phyloP scores from a whole-genome alignment of 2,797 vertebrate species.

The Picus viridis region DNA sequence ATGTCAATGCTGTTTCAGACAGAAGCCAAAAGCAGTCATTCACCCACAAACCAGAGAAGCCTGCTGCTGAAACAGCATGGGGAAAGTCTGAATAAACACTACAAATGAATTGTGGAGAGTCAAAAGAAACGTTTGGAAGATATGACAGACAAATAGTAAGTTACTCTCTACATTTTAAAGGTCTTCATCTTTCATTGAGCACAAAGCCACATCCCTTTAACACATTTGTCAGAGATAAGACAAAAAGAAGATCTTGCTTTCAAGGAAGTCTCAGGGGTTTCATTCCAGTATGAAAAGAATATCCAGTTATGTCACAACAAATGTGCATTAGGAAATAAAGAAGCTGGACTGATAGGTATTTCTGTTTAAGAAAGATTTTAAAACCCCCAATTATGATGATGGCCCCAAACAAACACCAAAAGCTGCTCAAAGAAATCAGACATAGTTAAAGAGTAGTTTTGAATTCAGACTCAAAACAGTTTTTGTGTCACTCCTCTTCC shows the following conservation, averaged over 20 bases:
- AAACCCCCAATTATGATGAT: not conserved
- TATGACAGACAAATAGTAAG: not conserved
- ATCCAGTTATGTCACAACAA: not conserved
- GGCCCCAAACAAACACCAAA: not conserved
- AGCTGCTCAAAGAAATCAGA: not conserved
- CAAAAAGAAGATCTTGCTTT: not conserved
- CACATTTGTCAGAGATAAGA: not conserved
- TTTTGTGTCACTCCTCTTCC: not conserved
- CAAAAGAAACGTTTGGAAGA: not conserved
- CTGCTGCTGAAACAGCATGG: not conserved
- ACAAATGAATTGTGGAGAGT: not conserved
- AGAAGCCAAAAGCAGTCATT: not conserved
- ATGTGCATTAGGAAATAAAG: not conserved
- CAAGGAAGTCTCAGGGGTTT: not conserved
- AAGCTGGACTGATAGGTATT: accelerated
- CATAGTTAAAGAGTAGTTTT: not conserved
- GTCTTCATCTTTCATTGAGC: not conserved
- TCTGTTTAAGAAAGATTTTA: not conserved
- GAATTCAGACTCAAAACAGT: not conserved
- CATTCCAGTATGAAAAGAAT: not conserved
- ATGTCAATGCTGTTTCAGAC: not conserved
- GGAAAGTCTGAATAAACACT: not conserved
- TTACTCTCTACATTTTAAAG: not conserved
- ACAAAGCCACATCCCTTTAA: not conserved
- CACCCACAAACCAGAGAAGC: not conserved